Conservation (phyloP, 2,113 vertebrate genomes). For the Bubo blakistoni region DNA sequence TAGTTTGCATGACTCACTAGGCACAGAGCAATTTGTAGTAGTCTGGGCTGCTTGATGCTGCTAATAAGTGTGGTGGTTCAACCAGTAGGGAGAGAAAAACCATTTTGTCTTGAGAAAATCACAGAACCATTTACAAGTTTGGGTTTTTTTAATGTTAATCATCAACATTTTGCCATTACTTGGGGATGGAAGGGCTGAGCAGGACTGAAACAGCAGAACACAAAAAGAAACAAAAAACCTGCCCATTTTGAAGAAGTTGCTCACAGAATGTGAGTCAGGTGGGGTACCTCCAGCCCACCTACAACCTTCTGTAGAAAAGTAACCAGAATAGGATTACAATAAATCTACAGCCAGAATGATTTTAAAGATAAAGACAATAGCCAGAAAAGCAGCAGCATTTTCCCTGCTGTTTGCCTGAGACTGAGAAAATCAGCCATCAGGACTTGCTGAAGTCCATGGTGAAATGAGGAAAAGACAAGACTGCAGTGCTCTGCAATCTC, state of each 20-base stretch:
- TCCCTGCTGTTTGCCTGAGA: background rate
- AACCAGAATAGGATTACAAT: background rate
- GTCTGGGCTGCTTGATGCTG: background rate
- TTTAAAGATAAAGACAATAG: background rate
- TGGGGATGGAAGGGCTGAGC: background rate
- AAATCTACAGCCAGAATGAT: background rate
- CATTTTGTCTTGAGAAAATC: background rate
- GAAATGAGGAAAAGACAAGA: background rate
- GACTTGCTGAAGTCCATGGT: background rate
- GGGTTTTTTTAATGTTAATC: background rate
- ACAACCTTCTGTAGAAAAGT: background rate
- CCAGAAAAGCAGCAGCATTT: background rate
- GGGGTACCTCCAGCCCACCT: accelerated
- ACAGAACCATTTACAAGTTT: background rate
- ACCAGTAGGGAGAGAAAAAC: background rate
- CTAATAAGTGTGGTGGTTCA: conserved; percentile 17
- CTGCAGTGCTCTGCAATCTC: background rate
- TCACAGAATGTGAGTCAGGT: background rate
- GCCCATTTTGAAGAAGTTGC: background rate
- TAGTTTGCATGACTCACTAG: conserved; percentile 21
- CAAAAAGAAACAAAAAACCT: background rate
- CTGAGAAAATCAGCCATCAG: background rate
- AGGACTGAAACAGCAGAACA: background rate
- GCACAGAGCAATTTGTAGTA: conserved; percentile 18
- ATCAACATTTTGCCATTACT: background rate